Base-by-base conservation (phyloP, 2,113 vertebrate genomes). In the Caloenas nicobarica region DNA sequence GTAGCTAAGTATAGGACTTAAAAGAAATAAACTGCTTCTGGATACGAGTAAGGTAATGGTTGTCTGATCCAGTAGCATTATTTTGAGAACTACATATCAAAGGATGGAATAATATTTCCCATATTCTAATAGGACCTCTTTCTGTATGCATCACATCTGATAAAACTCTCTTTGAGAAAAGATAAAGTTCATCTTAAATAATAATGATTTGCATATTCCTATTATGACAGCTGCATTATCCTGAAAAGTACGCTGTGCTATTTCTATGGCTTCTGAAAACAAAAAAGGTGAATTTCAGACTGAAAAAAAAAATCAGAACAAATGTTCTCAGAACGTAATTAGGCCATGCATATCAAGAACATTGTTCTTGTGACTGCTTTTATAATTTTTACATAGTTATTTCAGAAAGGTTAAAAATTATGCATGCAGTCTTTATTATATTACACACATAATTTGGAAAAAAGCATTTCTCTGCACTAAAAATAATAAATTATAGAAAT, bases 401-500 rank as follows among this genome's bases (percentile, higher is more conserved):
- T 94, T 90, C 89, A 93, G 89, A 93, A 81, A 97, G 66, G 66
- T 96, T 96, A 73, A 96, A 97, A 97, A 97, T 94, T 94, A 95
- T 97, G 65, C 81, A 92, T 93, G 34, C 79, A 65, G 81, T 81
- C 84, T 91, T 97, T 97, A 97, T 97, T 97, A 87, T 95, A 95
- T 95, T 96, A 95, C 81, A 81, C 38, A 81, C 54, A 64, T 97
- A 96, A 94, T 54, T 91, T 92, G 34, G 70, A 88, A 66, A 93
- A 91, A 96, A 88, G 40, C 62, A 93, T 95, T 97, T 93, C 69
- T 81, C 74, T 97, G 81, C 38, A 69, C 88, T 89, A 89, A 96
- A 98, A 97, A 94, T 97, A 97, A 97, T 96, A 95, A 94, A 96
- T 97, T 93, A 96, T 88, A 93, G 90, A 93, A 97, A 87, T 86